These are phyloP conservation scores for Sakesphorus luctuosus DNA, from an alignment of 2,113 vertebrate genomes.

Conservation along the genomic window DNA sequence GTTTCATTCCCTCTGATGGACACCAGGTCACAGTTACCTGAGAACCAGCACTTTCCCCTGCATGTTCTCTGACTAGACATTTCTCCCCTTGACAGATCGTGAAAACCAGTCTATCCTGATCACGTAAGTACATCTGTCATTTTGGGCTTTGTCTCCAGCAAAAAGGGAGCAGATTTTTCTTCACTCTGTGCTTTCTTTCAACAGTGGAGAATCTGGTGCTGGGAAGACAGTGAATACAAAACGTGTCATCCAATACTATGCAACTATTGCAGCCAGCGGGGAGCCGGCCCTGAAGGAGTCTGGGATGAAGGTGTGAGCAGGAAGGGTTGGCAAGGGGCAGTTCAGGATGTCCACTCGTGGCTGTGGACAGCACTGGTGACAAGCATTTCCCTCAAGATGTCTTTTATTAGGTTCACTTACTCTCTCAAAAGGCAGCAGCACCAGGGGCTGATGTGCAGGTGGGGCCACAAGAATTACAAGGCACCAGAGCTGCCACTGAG, in stretches of 20 bases:
- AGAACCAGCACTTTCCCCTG: background rate
- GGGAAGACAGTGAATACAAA: conserved; percentile 97
- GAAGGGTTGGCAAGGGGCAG: background rate
- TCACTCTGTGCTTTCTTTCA: background rate
- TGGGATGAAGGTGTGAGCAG: conserved; percentile 42
- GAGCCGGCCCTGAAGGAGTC: conserved; percentile 40
- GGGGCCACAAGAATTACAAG: background rate
- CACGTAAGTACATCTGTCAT: conserved; percentile 69
- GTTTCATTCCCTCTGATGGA: background rate
- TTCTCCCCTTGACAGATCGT: conserved; percentile 60
- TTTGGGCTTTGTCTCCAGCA: background rate
- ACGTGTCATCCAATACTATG: conserved; percentile 94
- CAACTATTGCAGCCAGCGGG: conserved; percentile 82
- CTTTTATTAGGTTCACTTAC: background rate
- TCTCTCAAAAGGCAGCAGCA: background rate
- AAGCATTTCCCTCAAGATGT: background rate
- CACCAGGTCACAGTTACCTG: too few relatives aligned
- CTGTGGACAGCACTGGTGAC: background rate
- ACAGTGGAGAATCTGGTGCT: conserved; percentile 77
- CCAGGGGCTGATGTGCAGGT: background rate
- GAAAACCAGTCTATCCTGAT: conserved; percentile 81
- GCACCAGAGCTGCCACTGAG: background rate
- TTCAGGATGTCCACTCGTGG: background rate
- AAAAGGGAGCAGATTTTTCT: background rate
- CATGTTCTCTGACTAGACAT: background rate